phyloP scores from a whole-genome alignment of 2,888 invertebrate species.

The Eristalis arbustorum region DNA sequence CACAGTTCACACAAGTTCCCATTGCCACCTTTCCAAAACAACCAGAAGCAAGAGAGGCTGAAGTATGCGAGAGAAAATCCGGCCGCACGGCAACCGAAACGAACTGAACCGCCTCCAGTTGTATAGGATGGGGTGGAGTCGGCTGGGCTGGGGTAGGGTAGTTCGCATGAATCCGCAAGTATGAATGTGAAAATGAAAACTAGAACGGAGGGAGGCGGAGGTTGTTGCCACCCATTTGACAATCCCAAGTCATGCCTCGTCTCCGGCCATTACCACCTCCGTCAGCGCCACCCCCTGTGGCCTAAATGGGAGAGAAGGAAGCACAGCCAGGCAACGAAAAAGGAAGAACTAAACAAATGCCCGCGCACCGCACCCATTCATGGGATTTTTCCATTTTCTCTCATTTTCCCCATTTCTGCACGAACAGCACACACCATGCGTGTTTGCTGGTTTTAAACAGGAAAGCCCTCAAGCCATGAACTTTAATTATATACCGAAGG shows the following conservation, averaged over 20 bases:
- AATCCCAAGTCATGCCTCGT: slow-evolving; percentile 23
- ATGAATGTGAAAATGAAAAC: slow-evolving; percentile 59
- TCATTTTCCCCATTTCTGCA: slow-evolving; percentile 2
- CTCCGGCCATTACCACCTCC: slow-evolving; percentile 5
- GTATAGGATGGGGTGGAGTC: background rate
- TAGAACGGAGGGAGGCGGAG: slow-evolving; percentile 45
- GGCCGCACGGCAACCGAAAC: slow-evolving; percentile 38
- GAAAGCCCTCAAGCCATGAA: slow-evolving; percentile 63
- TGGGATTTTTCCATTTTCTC: slow-evolving; percentile 20
- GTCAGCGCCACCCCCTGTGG: background rate
- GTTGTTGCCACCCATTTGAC: slow-evolving; percentile 34
- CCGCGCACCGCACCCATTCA: slow-evolving; percentile 36
- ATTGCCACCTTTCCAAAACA: slow-evolving; percentile 15
- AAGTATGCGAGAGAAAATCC: slow-evolving; percentile 27
- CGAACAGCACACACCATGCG: slow-evolving; percentile 32
- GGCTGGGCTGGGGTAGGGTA: background rate
- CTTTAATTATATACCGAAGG: slow-evolving; percentile 54
- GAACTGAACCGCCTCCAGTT: slow-evolving; percentile 44
- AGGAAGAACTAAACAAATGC: slow-evolving; percentile 47
- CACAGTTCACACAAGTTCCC: slow-evolving; percentile 9
- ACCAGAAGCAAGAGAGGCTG: background rate
- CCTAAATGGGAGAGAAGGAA: slow-evolving; percentile 30
- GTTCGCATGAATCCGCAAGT: background rate
- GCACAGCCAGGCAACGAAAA: background rate
- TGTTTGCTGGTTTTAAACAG: slow-evolving; percentile 31